Conservation (phyloP, 2,888 invertebrate genomes). For the Sussaba pulchella region DNA sequence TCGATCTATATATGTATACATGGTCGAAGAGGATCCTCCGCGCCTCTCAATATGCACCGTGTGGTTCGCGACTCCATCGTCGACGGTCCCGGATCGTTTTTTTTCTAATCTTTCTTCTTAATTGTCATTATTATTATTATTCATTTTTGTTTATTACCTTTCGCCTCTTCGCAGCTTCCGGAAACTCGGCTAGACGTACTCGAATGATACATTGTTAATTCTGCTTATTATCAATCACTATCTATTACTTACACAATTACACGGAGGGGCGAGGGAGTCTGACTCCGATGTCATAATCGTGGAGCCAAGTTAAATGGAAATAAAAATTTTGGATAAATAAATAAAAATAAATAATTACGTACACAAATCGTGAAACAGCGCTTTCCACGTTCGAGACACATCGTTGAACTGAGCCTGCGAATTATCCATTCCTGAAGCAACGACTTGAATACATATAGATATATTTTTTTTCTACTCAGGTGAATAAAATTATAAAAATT, state of each 20-base stretch:
- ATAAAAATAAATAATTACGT: no score
- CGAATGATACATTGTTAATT: slow-evolving; percentile 48
- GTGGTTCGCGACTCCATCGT: not conserved
- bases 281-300: not conserved
- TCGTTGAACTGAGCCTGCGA: slow-evolving; percentile 1
- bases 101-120: not conserved
- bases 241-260: slow-evolving; percentile 15
- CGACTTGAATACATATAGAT: slow-evolving; percentile 75
- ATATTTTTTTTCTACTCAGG: slow-evolving; percentile 15
- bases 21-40: slow-evolving; percentile 13
- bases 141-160: slow-evolving; percentile 7
- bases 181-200: slow-evolving; percentile 34
- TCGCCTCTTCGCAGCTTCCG: slow-evolving; percentile 40
- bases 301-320: not conserved
- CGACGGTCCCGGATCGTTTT: slow-evolving; percentile 2
- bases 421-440: slow-evolving; percentile 62
- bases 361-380: slow-evolving; percentile 77
- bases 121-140: no score
- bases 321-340: no score
- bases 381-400: slow-evolving; percentile 5
- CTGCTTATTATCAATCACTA: slow-evolving; percentile 50
- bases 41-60: slow-evolving; percentile 12
- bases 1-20: slow-evolving; percentile 28
- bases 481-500: not conserved
- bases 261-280: not conserved